Conservation (phyloP, 2,888 invertebrate genomes). For the Sussaba pulchella region DNA sequence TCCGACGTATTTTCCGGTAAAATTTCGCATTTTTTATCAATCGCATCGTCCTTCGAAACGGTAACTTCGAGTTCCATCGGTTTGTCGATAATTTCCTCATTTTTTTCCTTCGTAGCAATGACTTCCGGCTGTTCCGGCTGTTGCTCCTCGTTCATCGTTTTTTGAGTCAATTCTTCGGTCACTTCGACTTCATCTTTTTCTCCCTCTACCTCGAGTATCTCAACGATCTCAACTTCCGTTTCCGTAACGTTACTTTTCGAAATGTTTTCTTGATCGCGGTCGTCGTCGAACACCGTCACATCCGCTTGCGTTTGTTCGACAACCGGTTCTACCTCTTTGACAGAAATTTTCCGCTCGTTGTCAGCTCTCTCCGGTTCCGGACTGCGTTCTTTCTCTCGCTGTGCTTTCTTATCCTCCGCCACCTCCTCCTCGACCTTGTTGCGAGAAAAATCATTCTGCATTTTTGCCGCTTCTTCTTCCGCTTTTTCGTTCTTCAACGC, state of each 20-base stretch:
- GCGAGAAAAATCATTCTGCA: constrained; percentile 44
- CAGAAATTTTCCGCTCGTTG: constrained; percentile 4
- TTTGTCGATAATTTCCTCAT: constrained; percentile 4
- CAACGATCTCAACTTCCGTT: constrained; percentile 78
- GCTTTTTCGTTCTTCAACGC: constrained; percentile 78
- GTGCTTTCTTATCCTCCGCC: neutral
- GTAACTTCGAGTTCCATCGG: constrained; percentile 41
- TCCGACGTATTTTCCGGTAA: neutral
- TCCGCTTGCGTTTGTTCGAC: constrained; percentile 53
- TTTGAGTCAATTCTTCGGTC: constrained; percentile 37
- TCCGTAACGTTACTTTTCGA: constrained; percentile 65
- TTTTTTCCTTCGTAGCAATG: constrained; percentile 8
- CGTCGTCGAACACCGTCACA: constrained; percentile 6
- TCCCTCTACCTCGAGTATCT: constrained; percentile 79
- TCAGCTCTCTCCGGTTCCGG: neutral
- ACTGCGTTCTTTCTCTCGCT: neutral
- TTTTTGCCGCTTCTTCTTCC: constrained; percentile 71
- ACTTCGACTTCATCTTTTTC: constrained; percentile 70
- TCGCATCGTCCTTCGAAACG: constrained; percentile 57
- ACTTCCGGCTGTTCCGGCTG: constrained; percentile 44
- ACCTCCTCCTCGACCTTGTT: constrained; percentile 49
- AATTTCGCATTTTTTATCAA: constrained; percentile 69
- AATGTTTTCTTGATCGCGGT: constrained; percentile 20
- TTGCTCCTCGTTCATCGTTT: constrained; percentile 44
- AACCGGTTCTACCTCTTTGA: constrained; percentile 43